Evolutionary conservation across 2,797 vertebrate species (phyloP).

Genomic region (Halcyon leucocephala): DNA sequence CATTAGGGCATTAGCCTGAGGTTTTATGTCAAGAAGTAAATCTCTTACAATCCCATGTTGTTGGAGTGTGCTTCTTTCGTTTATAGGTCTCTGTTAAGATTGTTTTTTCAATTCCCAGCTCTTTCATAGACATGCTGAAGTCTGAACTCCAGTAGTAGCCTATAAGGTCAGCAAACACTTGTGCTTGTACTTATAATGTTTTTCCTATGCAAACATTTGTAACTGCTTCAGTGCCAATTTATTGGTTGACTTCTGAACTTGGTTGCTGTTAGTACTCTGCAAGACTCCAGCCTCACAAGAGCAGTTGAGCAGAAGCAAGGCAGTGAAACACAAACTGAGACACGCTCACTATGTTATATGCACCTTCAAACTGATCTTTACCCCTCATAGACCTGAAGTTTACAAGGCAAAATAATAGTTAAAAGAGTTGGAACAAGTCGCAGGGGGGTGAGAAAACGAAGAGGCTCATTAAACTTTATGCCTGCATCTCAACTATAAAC

Average conservation of each 20-base stretch:
- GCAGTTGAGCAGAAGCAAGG: neutral
- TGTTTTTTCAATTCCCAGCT: neutral
- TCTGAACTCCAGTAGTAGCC: neutral
- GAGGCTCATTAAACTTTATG: conserved; percentile 45
- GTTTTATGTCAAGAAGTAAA: neutral
- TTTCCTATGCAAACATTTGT: neutral
- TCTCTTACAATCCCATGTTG: neutral
- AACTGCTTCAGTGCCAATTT: neutral
- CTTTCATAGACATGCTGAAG: neutral
- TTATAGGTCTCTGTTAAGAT: neutral
- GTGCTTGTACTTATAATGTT: neutral
- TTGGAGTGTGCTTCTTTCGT: neutral
- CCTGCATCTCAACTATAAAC: conserved; percentile 19
- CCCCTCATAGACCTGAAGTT: neutral
- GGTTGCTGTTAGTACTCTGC: neutral
- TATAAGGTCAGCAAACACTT: neutral
- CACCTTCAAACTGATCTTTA: conserved; percentile 8
- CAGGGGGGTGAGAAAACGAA: conserved; percentile 4
- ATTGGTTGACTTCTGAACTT: neutral
- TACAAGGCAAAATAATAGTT: conserved; percentile 27
- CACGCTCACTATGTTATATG: neutral
- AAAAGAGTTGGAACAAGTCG: neutral
- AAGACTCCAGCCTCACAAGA: neutral
- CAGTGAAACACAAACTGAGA: neutral
- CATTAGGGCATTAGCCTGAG: neutral